phyloP scores from a whole-genome alignment of 2,113 vertebrate genomes.

The Meleagris gallopavo region DNA sequence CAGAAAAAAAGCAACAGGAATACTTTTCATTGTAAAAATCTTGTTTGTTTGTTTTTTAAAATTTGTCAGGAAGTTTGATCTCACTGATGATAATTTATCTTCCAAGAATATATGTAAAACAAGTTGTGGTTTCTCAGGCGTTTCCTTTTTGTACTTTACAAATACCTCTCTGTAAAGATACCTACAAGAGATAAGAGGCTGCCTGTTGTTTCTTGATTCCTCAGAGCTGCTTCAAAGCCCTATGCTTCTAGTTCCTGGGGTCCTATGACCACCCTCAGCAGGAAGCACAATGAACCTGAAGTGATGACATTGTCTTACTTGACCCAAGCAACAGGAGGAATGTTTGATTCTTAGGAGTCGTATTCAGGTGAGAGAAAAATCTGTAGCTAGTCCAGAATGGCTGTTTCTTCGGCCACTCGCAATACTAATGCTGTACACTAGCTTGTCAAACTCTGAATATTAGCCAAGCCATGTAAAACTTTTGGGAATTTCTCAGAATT shows the following conservation, averaged over 20 bases:
- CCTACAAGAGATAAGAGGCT: neutral
- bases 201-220: neutral
- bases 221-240: neutral
- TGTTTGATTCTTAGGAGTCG: neutral
- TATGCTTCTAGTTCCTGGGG: neutral
- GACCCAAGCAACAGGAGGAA: neutral
- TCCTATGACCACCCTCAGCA: neutral
- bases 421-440: neutral
- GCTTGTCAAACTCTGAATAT: neutral
- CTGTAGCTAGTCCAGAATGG: neutral
- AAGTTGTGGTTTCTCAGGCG: rapidly evolving
- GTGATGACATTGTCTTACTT: neutral
- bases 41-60: neutral
- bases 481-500: neutral
- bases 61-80: neutral
- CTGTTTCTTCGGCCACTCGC: neutral
- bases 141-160: neutral
- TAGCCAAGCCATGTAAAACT: rapidly evolving
- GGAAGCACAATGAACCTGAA: neutral
- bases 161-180: neutral
- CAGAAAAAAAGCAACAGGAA: neutral
- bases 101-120: neutral
- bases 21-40: neutral
- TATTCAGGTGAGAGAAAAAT: neutral
- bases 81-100: neutral